Evolutionary conservation across 2,797 vertebrate species (phyloP), one percentile per base, ranked within the genome.

Genomic region (Pipistrellus pygmaeus): DNA sequence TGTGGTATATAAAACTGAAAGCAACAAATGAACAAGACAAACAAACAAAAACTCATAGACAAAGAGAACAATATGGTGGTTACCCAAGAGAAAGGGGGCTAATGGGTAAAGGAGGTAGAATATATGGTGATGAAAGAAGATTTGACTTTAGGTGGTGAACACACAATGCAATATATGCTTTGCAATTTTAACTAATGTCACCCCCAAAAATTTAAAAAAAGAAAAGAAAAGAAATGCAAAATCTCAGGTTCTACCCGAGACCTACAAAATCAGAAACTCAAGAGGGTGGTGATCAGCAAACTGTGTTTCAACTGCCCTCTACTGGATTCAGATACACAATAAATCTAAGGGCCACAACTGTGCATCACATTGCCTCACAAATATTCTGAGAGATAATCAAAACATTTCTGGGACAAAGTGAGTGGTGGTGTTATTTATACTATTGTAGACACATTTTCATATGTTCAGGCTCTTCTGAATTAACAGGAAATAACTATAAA

Each of bases 381-480:
- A 68, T 6, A 41, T 30, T 41, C 55, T 77, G 10, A 77, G 18
- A 53, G 51, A 41, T 48, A 60, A 66, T 64, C 12, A 73, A 75
- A 86, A 81, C 32, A 80, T 27, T 69, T 53, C 11, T 25, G 46
- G 68, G 12, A 38, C 62, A 85, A 92, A 38, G 8, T 1, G 30
- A 48, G 6, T n/a, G 20, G 30, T 48, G 20, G 44, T 81, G 5
- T 46, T 85, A 71, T 55, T 51, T 44, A 55, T 53, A 66, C 14
- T 13, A 10, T 32, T 15, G 13, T 77, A 68, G 57, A 64, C 4
- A 3, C 27, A 96, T 72, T 57, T 84, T 75, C 57, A 72, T 53
- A 93, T 77, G 88, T 86, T 55, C 35, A 75, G 53, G 18, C 35
- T 88, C 81, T 88, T 87, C 3, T 32, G 55, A 78, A 73, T 68